A percentile compares a stretch with the other conserved stretches of the same genome.
These are phyloP conservation scores for Heterotilapia buettikoferi DNA, from an alignment of 2,113 vertebrate genomes.

Conservation along the genomic window DNA sequence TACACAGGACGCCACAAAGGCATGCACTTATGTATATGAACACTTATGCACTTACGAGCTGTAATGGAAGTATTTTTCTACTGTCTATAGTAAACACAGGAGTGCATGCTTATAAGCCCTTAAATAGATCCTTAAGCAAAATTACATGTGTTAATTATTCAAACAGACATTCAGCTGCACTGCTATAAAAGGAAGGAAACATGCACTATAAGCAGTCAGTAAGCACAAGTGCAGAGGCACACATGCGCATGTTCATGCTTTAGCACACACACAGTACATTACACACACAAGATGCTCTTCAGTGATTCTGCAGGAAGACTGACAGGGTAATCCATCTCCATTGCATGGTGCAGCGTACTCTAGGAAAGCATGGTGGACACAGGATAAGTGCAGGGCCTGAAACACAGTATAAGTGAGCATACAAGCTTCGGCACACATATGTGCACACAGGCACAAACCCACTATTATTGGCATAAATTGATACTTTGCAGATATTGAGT, in stretches of 20 bases:
- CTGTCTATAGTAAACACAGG: background rate
- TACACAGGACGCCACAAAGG: background rate
- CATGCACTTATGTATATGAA: background rate
- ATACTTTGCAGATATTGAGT: background rate
- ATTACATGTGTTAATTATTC: background rate
- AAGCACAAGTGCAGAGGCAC: background rate
- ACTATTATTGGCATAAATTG: background rate
- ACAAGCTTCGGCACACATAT: background rate
- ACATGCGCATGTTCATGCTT: background rate
- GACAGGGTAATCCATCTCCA: constrained; percentile 59
- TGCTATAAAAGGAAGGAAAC: background rate
- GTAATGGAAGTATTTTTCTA: background rate
- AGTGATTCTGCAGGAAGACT: constrained; percentile 5
- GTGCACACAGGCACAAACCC: background rate
- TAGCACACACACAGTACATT: background rate
- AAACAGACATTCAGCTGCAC: background rate
- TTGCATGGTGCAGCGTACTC: constrained; percentile 16
- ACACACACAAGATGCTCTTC: constrained; percentile 1
- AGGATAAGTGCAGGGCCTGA: background rate
- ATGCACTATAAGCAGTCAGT: background rate
- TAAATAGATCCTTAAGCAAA: background rate
- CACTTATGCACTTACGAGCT: background rate
- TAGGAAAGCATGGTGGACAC: constrained; percentile 5
- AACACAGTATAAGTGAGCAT: background rate
- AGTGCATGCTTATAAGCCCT: background rate